Percentiles rank a stretch among this genome's conserved stretches.
Conservation (phyloP, 2,113 vertebrate species). For the Poecile atricapillus region DNA sequence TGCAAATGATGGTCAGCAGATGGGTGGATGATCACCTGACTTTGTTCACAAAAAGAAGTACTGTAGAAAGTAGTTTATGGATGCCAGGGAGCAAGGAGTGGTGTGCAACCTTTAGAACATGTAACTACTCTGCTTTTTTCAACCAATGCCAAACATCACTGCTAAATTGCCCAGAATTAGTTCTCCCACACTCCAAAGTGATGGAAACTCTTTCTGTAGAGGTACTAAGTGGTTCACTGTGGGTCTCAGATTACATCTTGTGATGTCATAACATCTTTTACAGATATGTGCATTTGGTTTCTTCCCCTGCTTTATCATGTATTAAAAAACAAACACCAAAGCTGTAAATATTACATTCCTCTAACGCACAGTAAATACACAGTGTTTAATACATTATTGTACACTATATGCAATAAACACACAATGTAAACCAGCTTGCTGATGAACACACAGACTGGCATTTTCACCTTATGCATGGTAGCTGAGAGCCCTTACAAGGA, state of each 20-base stretch:
- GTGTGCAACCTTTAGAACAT: not conserved
- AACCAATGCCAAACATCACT: not conserved
- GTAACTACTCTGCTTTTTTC: not conserved
- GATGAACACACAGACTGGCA: not conserved
- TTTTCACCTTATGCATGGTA: not conserved
- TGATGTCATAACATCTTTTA: not conserved
- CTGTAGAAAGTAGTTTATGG: not conserved
- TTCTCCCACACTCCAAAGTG: not conserved
- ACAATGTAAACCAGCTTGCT: not conserved
- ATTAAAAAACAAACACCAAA: not conserved
- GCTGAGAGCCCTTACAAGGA: not conserved
- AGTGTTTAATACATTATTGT: not conserved
- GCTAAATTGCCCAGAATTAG: not conserved
- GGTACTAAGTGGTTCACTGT: not conserved
- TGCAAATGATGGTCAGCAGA: not conserved
- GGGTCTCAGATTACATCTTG: not conserved
- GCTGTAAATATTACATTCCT: not conserved
- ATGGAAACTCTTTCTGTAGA: rapidly evolving
- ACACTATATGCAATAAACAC: not conserved
- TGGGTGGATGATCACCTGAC: not conserved
- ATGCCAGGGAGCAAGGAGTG: not conserved
- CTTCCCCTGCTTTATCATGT: not conserved
- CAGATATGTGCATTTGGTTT: not conserved
- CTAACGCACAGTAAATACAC: not conserved
- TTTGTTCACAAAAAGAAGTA: not conserved